Base-by-base conservation (phyloP, 2,797 vertebrate genomes). In the Phyllotis vaccarum region DNA sequence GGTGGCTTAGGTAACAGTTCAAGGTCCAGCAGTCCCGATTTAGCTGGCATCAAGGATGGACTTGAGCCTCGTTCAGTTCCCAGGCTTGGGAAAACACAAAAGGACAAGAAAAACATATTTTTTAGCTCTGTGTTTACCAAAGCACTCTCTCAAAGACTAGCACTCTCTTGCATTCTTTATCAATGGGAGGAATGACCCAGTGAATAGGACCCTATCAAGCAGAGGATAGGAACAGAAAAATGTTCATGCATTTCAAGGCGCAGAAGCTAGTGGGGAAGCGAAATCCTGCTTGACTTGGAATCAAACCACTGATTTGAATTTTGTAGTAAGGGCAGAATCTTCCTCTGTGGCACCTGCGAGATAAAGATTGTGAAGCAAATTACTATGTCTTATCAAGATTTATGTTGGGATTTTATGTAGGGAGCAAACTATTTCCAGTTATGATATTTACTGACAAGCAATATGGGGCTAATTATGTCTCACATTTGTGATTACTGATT, bases 1-100 rank as follows among this genome's bases (percentile, higher is more conserved):
- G 87, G 74, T 64, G 70, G 93, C 94, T 95, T 94, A 95, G 96
- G 94, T 93, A 94, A 95, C 85, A 60, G 95, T 90, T 95, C 95
- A 94, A 96, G 90, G 96, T 95, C 96, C 95, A 74, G 86, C 78
- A 93, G 83, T 68, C 88, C 75, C 79, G 46, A 68, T 93, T 86
- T 58, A 81, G 70, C 93, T 49, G 93, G 82, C 86, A 52, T 62
- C 29, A 19, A n/a, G 86, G 94, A 52, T 91, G 87, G 94, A 89
- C 83, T 56, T 17, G 76, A 88, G 70, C 66, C 82, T 37, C 27
- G 2, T 68, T 94, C 78, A 34, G n/a, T 70, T n/a, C 90, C 52
- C 72, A 58, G 70, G 68, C 70, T 93, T 82, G 70, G 93, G 88
- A 95, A 97, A 95, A 95, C 75, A 92, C 82, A 95, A 62, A 80